Evolutionary conservation across 2,888 invertebrate species (phyloP).

Genomic region (Amiota communis): DNA sequence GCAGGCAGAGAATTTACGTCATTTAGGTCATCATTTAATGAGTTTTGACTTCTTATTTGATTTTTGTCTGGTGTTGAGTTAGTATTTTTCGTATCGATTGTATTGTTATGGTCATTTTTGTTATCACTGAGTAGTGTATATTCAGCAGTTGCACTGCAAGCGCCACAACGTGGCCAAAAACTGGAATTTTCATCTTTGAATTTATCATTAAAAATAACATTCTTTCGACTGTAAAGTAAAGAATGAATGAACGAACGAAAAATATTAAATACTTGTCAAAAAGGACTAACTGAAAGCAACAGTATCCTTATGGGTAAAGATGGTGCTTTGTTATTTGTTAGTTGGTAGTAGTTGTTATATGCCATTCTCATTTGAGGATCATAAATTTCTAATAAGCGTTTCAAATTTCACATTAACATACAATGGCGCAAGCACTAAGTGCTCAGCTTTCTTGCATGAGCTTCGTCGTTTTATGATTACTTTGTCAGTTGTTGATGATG

Average conservation of each 20-base stretch:
- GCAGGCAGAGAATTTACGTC: neutral
- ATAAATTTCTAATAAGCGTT: neutral
- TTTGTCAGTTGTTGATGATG: constrained; percentile 18
- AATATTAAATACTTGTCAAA: too few species aligned
- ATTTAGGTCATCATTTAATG: neutral
- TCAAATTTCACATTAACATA: neutral
- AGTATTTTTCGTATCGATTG: too few species aligned
- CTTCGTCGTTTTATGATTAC: neutral
- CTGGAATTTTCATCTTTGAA: constrained; percentile 74
- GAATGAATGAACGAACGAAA: neutral
- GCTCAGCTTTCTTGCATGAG: too few species aligned
- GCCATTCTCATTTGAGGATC: neutral
- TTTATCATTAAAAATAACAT: constrained; percentile 30
- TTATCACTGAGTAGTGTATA: constrained; percentile 22
- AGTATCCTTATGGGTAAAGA: too few species aligned
- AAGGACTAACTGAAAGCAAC: too few species aligned
- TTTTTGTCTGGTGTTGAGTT: constrained; percentile 14
- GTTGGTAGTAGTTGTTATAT: neutral
- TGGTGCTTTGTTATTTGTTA: constrained; percentile 31
- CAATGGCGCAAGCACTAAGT: too few species aligned
- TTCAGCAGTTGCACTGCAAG: constrained; percentile 47
- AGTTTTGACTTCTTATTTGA: constrained; percentile 20
- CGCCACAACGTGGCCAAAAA: constrained; percentile 76
- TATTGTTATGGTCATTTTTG: constrained; percentile 34
- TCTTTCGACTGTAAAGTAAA: constrained; percentile 18